phyloP scores from a whole-genome alignment of 2,888 invertebrate genomes.

The Pollenia amentaria region DNA sequence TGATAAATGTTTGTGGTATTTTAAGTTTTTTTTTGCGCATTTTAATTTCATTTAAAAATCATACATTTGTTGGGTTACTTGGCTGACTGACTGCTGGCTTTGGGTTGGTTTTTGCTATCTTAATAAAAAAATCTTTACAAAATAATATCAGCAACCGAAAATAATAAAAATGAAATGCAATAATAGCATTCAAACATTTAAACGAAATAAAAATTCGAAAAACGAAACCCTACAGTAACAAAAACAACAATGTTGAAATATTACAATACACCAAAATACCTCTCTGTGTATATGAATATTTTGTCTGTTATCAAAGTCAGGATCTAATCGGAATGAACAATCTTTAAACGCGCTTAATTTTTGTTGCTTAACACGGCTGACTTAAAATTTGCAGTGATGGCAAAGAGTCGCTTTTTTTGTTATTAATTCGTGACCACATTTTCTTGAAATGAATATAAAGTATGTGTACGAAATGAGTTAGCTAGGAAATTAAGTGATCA shows the following conservation, averaged over 20 bases:
- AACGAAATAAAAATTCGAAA: constrained; percentile 43
- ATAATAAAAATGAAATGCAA: constrained; percentile 49
- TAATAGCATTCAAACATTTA: constrained; percentile 52
- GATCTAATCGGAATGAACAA: constrained; percentile 74
- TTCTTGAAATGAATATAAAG: too few relatives aligned
- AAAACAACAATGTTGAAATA: constrained; percentile 51
- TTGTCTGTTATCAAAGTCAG: constrained; percentile 70
- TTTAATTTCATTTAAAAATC: constrained; percentile 26
- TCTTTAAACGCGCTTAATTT: constrained; percentile 69
- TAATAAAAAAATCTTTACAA: constrained; percentile 61
- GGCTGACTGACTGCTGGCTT: constrained; percentile 28
- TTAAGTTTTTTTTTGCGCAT: constrained; percentile 27
- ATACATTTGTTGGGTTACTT: constrained; percentile 18
- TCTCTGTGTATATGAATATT: not conserved
- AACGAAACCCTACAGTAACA: constrained; percentile 62
- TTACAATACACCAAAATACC: constrained; percentile 8
- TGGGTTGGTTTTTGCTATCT: constrained; percentile 59
- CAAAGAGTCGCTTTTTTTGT: not conserved
- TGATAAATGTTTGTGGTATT: constrained; percentile 63
- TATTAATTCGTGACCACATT: too few relatives aligned
- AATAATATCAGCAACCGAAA: constrained; percentile 61
- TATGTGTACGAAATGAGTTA: too few relatives aligned
- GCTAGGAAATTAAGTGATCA: too few relatives aligned
- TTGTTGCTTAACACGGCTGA: constrained; percentile 47
- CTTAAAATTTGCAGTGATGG: constrained; percentile 2